Evolutionary conservation across 2,797 vertebrate genomes (phyloP).

Genomic region (Meriones psammophilus): DNA sequence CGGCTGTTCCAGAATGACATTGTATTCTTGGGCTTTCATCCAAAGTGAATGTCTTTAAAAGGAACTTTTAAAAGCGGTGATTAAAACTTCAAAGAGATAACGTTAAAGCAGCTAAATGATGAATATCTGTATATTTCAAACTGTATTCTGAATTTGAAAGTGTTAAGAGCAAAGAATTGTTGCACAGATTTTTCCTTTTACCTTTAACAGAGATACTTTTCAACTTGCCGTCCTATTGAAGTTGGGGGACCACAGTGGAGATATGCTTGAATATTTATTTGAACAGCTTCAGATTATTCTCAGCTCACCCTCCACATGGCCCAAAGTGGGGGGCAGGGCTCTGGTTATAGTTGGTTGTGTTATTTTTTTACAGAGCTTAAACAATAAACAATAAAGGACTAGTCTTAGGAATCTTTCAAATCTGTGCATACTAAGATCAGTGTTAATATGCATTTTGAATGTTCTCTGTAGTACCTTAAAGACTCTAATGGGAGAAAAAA

Average conservation of each 20-base stretch:
- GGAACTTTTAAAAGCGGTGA: constrained; percentile 63
- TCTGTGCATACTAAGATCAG: neutral
- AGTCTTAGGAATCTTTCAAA: neutral
- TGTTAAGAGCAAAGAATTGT: constrained; percentile 55
- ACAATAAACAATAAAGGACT: neutral
- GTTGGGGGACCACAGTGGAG: neutral
- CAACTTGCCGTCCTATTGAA: constrained; percentile 51
- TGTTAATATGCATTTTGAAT: neutral
- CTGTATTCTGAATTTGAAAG: neutral
- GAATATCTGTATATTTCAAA: constrained; percentile 64
- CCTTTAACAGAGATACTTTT: constrained; percentile 48
- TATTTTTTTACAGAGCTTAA: constrained; percentile 10
- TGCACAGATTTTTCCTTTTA: constrained; percentile 49
- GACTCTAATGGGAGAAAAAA: neutral
- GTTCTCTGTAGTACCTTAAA: neutral
- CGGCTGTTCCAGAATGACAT: constrained; percentile 43
- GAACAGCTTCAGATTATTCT: constrained; percentile 27
- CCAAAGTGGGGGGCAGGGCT: neutral
- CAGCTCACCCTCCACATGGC: neutral
- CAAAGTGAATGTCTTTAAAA: constrained; percentile 65
- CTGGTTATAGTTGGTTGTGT: neutral
- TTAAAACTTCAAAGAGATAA: constrained; percentile 68
- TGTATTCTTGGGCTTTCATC: constrained; percentile 50
- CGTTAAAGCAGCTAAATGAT: constrained; percentile 51
- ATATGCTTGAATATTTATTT: constrained; percentile 49